These are phyloP conservation scores for Delphinapterus leucas DNA, from an alignment of 2,113 vertebrate species.

Conservation along the genomic window DNA sequence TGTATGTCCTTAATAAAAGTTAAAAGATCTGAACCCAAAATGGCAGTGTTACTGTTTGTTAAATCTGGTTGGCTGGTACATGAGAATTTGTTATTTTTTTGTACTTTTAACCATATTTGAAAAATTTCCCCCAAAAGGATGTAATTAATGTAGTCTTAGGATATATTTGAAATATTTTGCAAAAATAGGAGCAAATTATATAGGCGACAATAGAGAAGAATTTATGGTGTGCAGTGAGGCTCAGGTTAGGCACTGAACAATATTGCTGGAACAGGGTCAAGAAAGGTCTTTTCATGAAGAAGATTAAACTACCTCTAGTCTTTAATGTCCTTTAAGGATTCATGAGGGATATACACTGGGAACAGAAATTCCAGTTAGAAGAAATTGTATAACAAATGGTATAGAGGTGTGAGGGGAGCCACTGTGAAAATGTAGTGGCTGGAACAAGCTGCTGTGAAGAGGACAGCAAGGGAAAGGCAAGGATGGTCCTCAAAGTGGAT, in stretches of 20 bases:
- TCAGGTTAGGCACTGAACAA: not conserved
- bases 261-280: not conserved
- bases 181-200: not conserved
- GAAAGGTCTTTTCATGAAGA: not conserved
- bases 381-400: not conserved
- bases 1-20: too few species aligned
- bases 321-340: not conserved
- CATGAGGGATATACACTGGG: accelerated
- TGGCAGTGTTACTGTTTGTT: not conserved
- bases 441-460: not conserved
- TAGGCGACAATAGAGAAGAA: not conserved
- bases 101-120: not conserved
- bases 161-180: not conserved
- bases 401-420: accelerated
- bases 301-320: not conserved
- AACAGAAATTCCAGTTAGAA: not conserved
- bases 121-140: not conserved
- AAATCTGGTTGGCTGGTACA: not conserved
- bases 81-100: not conserved
- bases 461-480: accelerated
- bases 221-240: not conserved
- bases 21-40: too few species aligned
- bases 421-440: not conserved
- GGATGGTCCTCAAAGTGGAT: accelerated
- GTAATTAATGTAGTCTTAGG: not conserved